Percentiles rank a stretch among this genome's conserved stretches.
Conservation (phyloP, 1,140 invertebrate species). For the Heliconius eleuchia region DNA sequence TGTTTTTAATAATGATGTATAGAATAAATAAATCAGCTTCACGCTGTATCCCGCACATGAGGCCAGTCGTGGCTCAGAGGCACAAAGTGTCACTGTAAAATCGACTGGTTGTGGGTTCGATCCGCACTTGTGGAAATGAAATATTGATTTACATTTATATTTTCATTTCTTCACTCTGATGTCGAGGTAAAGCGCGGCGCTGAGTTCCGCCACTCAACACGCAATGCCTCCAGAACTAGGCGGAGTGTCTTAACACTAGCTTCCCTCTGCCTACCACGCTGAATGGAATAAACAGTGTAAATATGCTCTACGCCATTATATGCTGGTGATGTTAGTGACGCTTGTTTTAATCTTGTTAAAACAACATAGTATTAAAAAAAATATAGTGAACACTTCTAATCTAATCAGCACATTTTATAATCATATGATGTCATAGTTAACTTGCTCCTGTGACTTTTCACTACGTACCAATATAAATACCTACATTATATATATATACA, state of each 20-base stretch:
- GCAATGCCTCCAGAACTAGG: too few relatives aligned
- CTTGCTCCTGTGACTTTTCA: neutral
- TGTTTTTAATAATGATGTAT: neutral
- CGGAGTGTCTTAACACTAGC: too few relatives aligned
- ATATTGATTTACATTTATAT: too few relatives aligned
- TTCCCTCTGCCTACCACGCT: neutral
- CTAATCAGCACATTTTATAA: constrained; percentile 15
- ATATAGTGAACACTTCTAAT: neutral
- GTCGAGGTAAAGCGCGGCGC: too few relatives aligned
- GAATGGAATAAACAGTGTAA: neutral
- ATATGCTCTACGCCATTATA: neutral
- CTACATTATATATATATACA: neutral
- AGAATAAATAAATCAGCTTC: neutral
- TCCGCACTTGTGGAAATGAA: too few relatives aligned
- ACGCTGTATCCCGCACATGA: too few relatives aligned
- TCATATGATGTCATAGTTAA: constrained; percentile 16
- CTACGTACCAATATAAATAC: neutral
- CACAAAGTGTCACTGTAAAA: too few relatives aligned
- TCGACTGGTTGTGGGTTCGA: too few relatives aligned
- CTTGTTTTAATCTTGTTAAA: constrained; percentile 1
- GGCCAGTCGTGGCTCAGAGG: too few relatives aligned
- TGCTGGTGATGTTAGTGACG: neutral
- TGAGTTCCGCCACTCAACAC: too few relatives aligned
- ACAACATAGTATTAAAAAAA: neutral
- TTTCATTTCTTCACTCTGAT: too few relatives aligned